Conservation (phyloP, 2,888 invertebrate species). For the Hypercompe scribonia region DNA sequence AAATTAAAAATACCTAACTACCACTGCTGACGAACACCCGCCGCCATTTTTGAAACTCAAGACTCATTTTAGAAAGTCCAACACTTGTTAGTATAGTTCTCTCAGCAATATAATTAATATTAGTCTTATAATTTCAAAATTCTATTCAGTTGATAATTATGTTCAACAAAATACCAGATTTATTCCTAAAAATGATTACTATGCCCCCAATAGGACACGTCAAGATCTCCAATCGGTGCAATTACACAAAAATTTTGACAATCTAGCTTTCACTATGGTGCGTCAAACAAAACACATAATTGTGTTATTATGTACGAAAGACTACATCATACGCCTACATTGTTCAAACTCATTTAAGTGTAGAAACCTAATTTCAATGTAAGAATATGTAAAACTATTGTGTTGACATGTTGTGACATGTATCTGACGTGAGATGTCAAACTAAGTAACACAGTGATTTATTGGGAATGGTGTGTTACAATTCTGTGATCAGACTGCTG, state of each 20-base stretch:
- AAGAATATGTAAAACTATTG: background rate
- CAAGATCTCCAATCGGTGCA: slow-evolving; percentile 7
- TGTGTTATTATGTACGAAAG: background rate
- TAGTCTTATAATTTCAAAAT: background rate
- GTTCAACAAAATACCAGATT: background rate
- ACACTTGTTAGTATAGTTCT: no score
- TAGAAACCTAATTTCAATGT: no score
- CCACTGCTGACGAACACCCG: no score
- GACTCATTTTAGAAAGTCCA: no score
- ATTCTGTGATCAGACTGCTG: no score
- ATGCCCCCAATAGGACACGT: background rate
- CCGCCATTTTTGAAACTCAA: no score
- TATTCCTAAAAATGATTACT: background rate
- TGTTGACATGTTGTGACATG: background rate
- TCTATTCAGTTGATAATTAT: no score
- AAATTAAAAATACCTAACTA: no score
- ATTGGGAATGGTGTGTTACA: no score
- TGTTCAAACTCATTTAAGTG: background rate
- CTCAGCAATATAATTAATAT: no score
- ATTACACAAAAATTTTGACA: slow-evolving; percentile 3
- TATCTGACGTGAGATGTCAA: background rate
- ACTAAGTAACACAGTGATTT: background rate
- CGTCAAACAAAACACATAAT: background rate
- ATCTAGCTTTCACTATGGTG: slow-evolving; percentile 7
- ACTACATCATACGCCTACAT: background rate